Evolutionary conservation across 2,797 vertebrate genomes (phyloP).

Genomic region (Falco rusticolus): DNA sequence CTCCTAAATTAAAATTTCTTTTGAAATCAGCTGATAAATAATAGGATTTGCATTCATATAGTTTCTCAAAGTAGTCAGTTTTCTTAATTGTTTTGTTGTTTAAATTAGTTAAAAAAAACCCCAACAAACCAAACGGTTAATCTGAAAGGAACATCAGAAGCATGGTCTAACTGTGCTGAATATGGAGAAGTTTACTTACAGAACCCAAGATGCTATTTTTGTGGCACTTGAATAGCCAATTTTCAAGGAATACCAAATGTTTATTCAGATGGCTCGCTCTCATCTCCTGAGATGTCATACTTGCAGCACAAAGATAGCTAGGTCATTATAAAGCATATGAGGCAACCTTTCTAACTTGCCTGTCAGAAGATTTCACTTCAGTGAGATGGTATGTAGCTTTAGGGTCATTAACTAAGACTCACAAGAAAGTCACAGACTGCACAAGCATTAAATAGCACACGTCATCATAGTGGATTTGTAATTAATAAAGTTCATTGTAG

Average conservation of each 20-base stretch:
- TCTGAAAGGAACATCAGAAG: slow-evolving; percentile 12
- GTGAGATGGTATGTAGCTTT: neutral
- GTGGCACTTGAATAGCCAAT: neutral
- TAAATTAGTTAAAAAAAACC: neutral
- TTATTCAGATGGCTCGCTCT: neutral
- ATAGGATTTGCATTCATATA: neutral
- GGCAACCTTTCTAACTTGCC: neutral
- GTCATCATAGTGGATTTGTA: neutral
- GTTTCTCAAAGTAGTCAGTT: neutral
- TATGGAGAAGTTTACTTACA: slow-evolving; percentile 7
- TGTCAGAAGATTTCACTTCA: neutral
- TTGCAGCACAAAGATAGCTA: neutral
- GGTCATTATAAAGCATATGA: neutral
- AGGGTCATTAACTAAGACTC: neutral
- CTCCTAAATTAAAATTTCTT: neutral
- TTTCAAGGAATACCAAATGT: neutral
- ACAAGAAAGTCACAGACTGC: neutral
- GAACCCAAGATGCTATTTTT: neutral
- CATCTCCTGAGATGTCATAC: neutral
- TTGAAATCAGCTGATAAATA: neutral
- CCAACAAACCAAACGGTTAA: neutral
- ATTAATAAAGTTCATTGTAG: neutral
- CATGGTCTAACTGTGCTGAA: neutral
- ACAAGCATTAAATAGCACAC: neutral
- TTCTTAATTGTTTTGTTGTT: neutral